Percentiles rank a stretch among this genome's conserved stretches.
phyloP scores from a whole-genome alignment of 2,797 vertebrate species.

The Sphaeramia orbicularis region DNA sequence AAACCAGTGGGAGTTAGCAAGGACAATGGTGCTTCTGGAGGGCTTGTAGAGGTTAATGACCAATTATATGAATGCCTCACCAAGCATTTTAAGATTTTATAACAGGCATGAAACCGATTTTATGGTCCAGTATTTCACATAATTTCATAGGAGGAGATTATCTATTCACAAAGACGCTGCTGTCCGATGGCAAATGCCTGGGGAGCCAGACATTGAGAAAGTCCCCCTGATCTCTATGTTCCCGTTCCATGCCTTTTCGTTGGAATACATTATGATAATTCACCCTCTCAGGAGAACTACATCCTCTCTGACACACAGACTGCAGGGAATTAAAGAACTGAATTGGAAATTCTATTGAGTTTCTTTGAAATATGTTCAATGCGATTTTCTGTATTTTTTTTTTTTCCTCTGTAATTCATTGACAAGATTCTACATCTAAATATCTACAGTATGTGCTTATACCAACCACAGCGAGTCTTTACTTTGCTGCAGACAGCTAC shows the following conservation, averaged over 20 bases:
- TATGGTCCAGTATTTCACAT: conserved; percentile 82
- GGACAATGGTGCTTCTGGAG: conserved; percentile 78
- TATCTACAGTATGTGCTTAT: conserved; percentile 5
- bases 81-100: conserved; percentile 84
- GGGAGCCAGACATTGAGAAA: conserved; percentile 68
- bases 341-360: conserved; percentile 51
- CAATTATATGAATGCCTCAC: conserved; percentile 83
- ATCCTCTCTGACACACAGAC: conserved; percentile 52
- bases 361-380: conserved; percentile 48
- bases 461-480: not conserved
- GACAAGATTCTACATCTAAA: conserved; percentile 20
- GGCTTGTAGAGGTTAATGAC: conserved; percentile 84
- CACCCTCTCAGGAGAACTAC: conserved; percentile 59
- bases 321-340: conserved; percentile 48
- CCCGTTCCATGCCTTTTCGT: conserved; percentile 55
- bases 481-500: not conserved
- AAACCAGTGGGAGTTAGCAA: conserved; percentile 78
- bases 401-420: conserved; percentile 38
- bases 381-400: conserved; percentile 23
- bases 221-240: conserved; percentile 67
- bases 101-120: conserved; percentile 83
- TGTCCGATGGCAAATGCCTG: conserved; percentile 69
- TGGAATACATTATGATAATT: conserved; percentile 78
- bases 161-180: conserved; percentile 76
- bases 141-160: conserved; percentile 82